Conservation (phyloP, 2,113 vertebrate species). For the Thinocorus orbignyianus region DNA sequence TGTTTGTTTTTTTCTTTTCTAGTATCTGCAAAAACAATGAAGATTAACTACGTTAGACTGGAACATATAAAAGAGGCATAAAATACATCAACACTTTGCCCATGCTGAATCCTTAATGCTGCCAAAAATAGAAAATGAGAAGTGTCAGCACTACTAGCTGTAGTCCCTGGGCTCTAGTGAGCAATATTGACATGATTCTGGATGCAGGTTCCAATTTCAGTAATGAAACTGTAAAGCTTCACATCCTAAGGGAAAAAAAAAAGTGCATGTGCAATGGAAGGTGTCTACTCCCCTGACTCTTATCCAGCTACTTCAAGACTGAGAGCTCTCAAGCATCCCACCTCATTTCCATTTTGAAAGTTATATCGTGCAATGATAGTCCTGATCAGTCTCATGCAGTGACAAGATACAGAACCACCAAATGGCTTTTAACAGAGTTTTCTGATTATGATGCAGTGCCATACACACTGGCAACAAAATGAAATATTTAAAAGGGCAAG, state of each 20-base stretch:
- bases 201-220: not conserved
- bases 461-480: not conserved
- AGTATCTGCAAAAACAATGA: not conserved
- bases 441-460: not conserved
- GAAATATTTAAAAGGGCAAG: not conserved
- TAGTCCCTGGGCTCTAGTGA: not conserved
- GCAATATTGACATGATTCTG: not conserved
- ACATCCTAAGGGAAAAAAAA: not conserved
- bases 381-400: not conserved
- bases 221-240: not conserved
- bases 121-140: not conserved
- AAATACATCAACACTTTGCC: not conserved
- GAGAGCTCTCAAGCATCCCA: not conserved
- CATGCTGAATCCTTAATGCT: not conserved
- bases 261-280: not conserved
- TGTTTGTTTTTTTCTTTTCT: not conserved
- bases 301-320: not conserved
- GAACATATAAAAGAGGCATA: not conserved
- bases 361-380: accelerated
- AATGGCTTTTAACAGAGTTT: not conserved
- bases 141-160: not conserved
- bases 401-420: not conserved
- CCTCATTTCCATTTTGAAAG: not conserved
- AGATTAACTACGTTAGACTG: not conserved
- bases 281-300: not conserved